phyloP scores from a whole-genome alignment of 2,888 invertebrate species.

The Carabus problematicus region DNA sequence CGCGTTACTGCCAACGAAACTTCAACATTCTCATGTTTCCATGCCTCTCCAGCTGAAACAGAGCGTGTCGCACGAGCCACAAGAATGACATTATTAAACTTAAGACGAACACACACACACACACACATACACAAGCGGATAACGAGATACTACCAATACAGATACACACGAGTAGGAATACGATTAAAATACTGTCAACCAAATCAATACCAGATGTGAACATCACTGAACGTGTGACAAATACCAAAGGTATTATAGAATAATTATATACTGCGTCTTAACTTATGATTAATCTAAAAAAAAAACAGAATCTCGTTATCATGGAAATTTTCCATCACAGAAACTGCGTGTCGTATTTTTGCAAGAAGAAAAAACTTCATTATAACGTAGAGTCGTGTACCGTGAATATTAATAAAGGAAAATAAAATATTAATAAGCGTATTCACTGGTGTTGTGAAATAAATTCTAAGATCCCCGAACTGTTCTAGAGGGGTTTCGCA shows the following conservation, averaged over 20 bases:
- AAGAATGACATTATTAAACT: too few species aligned
- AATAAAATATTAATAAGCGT: slow-evolving; percentile 32
- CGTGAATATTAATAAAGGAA: slow-evolving; percentile 28
- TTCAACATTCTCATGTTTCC: slow-evolving; percentile 12
- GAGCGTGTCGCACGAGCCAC: too few species aligned
- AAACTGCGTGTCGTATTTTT: too few species aligned
- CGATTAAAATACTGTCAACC: neutral
- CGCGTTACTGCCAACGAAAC: neutral
- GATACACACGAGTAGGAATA: neutral
- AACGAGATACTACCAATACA: neutral
- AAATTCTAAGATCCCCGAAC: neutral
- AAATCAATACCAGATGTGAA: too few species aligned
- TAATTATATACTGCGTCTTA: too few species aligned
- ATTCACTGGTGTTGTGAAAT: neutral
- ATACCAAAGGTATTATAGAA: too few species aligned
- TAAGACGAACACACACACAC: neutral
- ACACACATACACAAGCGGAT: neutral
- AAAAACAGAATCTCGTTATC: too few species aligned
- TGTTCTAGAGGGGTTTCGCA: neutral
- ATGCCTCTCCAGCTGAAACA: neutral
- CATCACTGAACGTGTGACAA: too few species aligned
- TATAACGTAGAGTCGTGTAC: slow-evolving; percentile 30
- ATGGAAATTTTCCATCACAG: too few species aligned
- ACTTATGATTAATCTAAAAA: too few species aligned
- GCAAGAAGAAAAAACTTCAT: slow-evolving; percentile 26